Base-by-base conservation (phyloP, 2,113 vertebrate genomes). In the Sylvia atricapilla region DNA sequence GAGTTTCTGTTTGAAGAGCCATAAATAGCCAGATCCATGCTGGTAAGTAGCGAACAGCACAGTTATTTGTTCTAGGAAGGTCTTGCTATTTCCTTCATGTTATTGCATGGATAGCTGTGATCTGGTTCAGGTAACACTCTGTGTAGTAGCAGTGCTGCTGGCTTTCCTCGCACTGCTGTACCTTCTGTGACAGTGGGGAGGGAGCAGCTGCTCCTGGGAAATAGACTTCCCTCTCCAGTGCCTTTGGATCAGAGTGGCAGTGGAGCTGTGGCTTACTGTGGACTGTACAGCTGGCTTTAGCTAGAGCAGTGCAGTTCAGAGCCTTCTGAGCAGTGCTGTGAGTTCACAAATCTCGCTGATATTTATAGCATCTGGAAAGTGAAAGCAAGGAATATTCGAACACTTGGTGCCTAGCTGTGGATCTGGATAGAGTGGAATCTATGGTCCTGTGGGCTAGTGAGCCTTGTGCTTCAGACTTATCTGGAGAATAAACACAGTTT, bases 1-100 rank as follows among this genome's bases (percentile, higher is more conserved):
- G 84, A 87, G 37, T 89, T 96, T 93, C 91, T 95, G 77, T 91
- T 95, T 94, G 81, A 89, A 87, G 28, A 96, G 74, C 49, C 82
- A 44, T 81, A 96, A 94, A 95, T 92, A 96, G 73, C 69, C 68
- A 89, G 47, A 89, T 33, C 83, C 76, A 11, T 63, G 90, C 88
- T 93, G 86, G 89, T 80, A 81, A 89, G 90, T 88, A 74, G 50
- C 8, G 3, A 92, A 27, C 47, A 66, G 33, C 83, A 47, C 43
- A 47, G 15, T 67, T 69, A 81, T 46, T 86, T 90, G 19, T 81
- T 92, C 73, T 33, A 30, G 46, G 76, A 81, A 81, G 47, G 47
- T 86, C 56, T 86, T 90, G 49, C 47, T 86, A 21, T 73, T 91
- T 88, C 60, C 55, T 79, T 77, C 35, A 4, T 43, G 49, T 67